Evolutionary conservation across 2,797 vertebrate species (phyloP).

Genomic region (Clarias fuscus): DNA sequence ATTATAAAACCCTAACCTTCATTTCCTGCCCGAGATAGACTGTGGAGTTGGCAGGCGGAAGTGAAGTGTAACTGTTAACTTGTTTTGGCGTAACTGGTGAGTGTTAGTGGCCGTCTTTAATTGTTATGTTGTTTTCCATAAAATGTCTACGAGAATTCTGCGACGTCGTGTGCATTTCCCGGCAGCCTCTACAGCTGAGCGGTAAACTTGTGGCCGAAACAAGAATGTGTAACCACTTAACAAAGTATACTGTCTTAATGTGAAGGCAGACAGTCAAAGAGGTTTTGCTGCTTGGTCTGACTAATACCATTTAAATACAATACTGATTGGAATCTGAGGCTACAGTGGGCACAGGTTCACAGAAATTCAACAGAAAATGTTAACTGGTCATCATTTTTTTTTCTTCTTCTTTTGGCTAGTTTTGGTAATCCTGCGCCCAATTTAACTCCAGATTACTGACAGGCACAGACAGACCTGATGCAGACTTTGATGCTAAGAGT

Average conservation of each 20-base stretch:
- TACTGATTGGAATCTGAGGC: not conserved
- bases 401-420: not conserved
- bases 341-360: not conserved
- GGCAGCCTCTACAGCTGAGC: conserved; percentile 33
- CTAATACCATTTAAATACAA: not conserved
- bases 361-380: not conserved
- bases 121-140: conserved; percentile 14
- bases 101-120: conserved; percentile 19
- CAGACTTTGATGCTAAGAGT: not conserved
- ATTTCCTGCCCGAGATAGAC: not conserved
- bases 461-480: not conserved
- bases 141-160: conserved; percentile 8
- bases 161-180: not conserved
- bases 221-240: conserved; percentile 14
- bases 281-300: not conserved
- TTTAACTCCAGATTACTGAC: not conserved
- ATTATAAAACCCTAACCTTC: not conserved
- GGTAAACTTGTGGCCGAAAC: conserved; percentile 24
- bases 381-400: not conserved
- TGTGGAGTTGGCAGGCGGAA: conserved; percentile 18
- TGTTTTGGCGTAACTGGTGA: conserved; percentile 19
- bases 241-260: not conserved
- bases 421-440: not conserved
- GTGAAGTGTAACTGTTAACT: conserved; percentile 41
- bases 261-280: not conserved